Base-by-base conservation (phyloP, 2,113 vertebrate species). In the Oreocharis arfaki region DNA sequence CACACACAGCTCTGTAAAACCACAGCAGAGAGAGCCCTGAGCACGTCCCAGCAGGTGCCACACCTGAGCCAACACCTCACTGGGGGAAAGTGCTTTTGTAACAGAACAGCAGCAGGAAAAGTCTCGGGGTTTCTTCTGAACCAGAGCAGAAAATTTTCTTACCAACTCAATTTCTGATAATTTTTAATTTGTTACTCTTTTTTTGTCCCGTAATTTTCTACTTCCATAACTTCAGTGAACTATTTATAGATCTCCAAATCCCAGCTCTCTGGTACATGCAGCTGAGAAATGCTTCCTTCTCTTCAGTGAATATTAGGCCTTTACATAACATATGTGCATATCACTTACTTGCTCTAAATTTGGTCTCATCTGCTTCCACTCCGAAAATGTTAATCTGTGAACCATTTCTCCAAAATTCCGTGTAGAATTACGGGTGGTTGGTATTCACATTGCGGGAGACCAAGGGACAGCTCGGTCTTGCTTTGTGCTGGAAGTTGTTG, bases 241-340 rank as follows among this genome's bases (percentile, higher is more conserved):
- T 90, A 85, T 89, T 82, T 90, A 65, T 85, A 85, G 53, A 7
- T 50, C 37, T 79, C 52, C 59, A 83, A 84, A 76, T 88, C 80
- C 87, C 82, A 94, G 1, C 61, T 77, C 67, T 64, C 70, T 59
- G 39, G 33, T 84, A 77, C 59, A 30, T 0, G 19, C 11, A 42
- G 75, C 7, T 95, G 88, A 96, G 94, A 95, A 93, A 59, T 55
- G 28, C 37, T 74, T 80, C 42, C 67, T 71, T 89, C 74, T 77
- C 93, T 79, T 80, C 79, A 80, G 78, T 33, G 92, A 92, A 67
- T 96, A 90, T 95, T 95, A 90, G 92, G 53, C 73, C 85, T 88
- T 92, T 94, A 56, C 71, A 84, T 91, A 94, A 90, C 87, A 74
- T 91, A 90, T 85, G 91, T 87, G 81, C 80, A 22, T 73, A 91